Evolutionary conservation across 2,888 invertebrate species (phyloP).

Genomic region (Lithophane leautieri): DNA sequence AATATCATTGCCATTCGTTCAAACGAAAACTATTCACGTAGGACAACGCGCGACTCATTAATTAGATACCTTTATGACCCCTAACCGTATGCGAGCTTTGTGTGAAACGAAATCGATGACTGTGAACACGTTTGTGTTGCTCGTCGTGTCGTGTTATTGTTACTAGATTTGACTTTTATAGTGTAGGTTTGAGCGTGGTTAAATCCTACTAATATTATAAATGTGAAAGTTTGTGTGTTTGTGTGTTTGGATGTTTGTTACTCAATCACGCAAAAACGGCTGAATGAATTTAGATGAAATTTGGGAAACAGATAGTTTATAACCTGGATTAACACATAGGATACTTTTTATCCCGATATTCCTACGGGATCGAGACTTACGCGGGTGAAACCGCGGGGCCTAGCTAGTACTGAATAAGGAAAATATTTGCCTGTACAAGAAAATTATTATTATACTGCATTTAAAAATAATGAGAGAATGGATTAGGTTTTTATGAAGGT

Average conservation of each 20-base stretch:
- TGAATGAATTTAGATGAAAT: too few relatives aligned
- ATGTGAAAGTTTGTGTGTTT: too few relatives aligned
- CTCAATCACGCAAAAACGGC: too few relatives aligned
- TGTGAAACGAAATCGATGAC: slow-evolving; percentile 42
- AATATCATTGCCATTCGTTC: slow-evolving; percentile 71
- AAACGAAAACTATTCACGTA: slow-evolving; percentile 68
- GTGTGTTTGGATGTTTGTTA: too few relatives aligned
- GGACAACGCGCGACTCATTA: slow-evolving; percentile 60
- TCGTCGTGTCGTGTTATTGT: neutral
- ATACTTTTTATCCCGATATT: too few relatives aligned
- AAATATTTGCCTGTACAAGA: neutral
- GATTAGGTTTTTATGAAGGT: neutral
- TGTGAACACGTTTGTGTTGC: slow-evolving; percentile 13
- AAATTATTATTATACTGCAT: neutral
- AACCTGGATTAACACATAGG: too few relatives aligned
- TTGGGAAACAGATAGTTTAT: too few relatives aligned
- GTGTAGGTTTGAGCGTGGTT: neutral
- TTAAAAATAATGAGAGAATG: neutral
- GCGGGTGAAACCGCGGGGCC: too few relatives aligned
- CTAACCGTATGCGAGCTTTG: slow-evolving; percentile 31
- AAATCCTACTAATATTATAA: too few relatives aligned
- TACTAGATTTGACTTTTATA: slow-evolving; percentile 8
- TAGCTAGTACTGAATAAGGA: too few relatives aligned
- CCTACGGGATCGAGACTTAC: too few relatives aligned
- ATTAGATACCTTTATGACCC: slow-evolving; percentile 60